These are phyloP conservation scores for Dipodomys ordii DNA, from an alignment of 2,113 vertebrate genomes.

Conservation along the genomic window DNA sequence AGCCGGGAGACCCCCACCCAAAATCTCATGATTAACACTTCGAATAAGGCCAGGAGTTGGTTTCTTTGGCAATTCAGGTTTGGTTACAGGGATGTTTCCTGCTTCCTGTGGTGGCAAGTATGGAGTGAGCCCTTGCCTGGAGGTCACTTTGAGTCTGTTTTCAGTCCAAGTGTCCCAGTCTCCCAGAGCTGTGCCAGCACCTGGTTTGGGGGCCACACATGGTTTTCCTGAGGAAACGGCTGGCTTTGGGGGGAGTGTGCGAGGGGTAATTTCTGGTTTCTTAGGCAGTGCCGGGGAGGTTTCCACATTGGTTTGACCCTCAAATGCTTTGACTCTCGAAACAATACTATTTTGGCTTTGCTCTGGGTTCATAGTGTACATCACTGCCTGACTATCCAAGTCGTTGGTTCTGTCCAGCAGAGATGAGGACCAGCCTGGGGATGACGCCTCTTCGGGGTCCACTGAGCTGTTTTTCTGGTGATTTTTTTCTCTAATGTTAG, in stretches of 20 bases:
- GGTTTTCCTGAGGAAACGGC: conserved; percentile 90
- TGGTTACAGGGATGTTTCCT: conserved; percentile 79
- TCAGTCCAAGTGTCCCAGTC: conserved; percentile 84
- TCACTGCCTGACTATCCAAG: conserved; percentile 77
- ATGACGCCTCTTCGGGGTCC: conserved; percentile 44
- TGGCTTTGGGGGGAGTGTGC: conserved; percentile 85
- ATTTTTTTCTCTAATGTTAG: conserved; percentile 83
- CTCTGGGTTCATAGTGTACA: conserved; percentile 89
- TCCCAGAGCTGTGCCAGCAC: conserved; percentile 83
- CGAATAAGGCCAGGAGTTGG: conserved; percentile 84
- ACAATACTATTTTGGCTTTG: conserved; percentile 90
- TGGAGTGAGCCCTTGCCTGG: conserved; percentile 78
- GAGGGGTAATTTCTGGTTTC: conserved; percentile 89
- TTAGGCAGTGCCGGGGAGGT: conserved; percentile 83
- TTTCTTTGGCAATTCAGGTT: conserved; percentile 92
- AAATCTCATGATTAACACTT: conserved; percentile 82
- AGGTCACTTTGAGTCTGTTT: conserved; percentile 73
- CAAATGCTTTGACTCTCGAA: conserved; percentile 94
- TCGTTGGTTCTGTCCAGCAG: conserved; percentile 83
- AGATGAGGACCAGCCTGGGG: conserved; percentile 82
- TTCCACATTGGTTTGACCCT: conserved; percentile 87
- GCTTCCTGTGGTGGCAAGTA: conserved; percentile 70
- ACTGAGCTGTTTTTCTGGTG: conserved; percentile 71
- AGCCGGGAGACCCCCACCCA: conserved; percentile 51
- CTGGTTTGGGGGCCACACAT: conserved; percentile 86